Evolutionary conservation across 2,113 vertebrate genomes (phyloP), one percentile per base, ranked within the genome.

Genomic region (Mystacornis crossleyi): DNA sequence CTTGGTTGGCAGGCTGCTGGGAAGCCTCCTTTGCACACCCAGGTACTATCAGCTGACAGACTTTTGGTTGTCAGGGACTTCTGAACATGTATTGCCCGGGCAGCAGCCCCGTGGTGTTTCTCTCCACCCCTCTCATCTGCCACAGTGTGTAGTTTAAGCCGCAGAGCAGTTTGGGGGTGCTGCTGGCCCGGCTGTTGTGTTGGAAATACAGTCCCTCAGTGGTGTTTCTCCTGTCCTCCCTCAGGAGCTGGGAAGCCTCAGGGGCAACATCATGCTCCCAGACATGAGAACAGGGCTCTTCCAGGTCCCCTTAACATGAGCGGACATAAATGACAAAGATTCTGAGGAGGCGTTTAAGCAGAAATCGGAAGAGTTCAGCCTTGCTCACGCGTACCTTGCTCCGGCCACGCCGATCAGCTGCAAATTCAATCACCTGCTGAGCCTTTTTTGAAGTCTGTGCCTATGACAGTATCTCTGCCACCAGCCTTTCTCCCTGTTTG

Each of bases 301-400:
- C 23, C n/a, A 61, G 31, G 34, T 24, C 9, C 9, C 50, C 28
- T 53, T 66, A 69, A 43, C 17, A 16, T 0, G 0, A 55, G 3
- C 5, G 12, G 10, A 25, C 0, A 0, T 4, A 45, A 73, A 72
- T 16, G 4, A 14, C 23, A 86, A 42, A 66, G 65, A 3, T 29
- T 60, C 18, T 9, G 31, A 70, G 51, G 29, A 81, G 28, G 15
- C 5, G 3, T 19, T 43, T 40, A 24, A 43, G 26, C 0, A 78
- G 47, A 73, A 58, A 51, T 42, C 7, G 34, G 65, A 26, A 28
- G 62, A 14, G 7, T 53, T 61, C 38, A 40, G 47, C 55, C 69
- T 71, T 0, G 0, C 38, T 86, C 70, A 45, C 0, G 5, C 0
- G 3, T 23, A 15, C 48, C 31, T 48, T 0, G 0, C 50, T 77